Evolutionary conservation across 2,888 invertebrate species (phyloP), one percentile per base, ranked within the genome.

Genomic region (Xanthia togata): DNA sequence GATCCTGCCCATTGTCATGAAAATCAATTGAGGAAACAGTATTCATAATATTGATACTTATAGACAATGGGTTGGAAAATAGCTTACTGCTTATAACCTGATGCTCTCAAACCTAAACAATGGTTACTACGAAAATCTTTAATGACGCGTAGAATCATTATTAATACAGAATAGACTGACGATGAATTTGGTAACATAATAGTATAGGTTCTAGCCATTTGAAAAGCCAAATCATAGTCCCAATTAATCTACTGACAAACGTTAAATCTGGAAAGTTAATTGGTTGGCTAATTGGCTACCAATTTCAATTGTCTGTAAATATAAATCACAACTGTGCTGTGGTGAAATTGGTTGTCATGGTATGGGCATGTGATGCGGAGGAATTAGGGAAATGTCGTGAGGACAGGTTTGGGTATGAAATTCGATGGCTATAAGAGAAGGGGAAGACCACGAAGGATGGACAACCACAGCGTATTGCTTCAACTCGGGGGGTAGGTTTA

Each of bases 51-150:
- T 76, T 71, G 79, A 55, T 70, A 70, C 71, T 75, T 74, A 62
- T 35, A 70, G 35, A 80, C 38, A 84, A 84, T 82, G 80, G 57
- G 0, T 62, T 38, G 84, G 84, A 80, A 82, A 82, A 82, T 79
- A 44, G 73, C 17, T n/a, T 57, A 57, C 44, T 79, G 62, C 53
- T 57, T 65, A 31, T 50, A 59, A 41, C 62, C 5, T 2, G 44
- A 67, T 20, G 31, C 60, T 62, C 8, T 65, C 44, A 44, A 60
- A 47, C 12, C 31, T 74, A 74, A 55, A 55, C 31, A 62, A 55
- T 62, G 35, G 23, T 38, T 47, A 63, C 8, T 23, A 53, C 14
- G 17, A 41, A 55, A 55, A 62, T 14, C 44, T 53, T 60, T 26
- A 70, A 70, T 79, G 73, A 35, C 26, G 26, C 44, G 59, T 14